These are phyloP conservation scores for Atopsyche davidsoni DNA, from an alignment of 1,140 invertebrate genomes.

Conservation along the genomic window DNA sequence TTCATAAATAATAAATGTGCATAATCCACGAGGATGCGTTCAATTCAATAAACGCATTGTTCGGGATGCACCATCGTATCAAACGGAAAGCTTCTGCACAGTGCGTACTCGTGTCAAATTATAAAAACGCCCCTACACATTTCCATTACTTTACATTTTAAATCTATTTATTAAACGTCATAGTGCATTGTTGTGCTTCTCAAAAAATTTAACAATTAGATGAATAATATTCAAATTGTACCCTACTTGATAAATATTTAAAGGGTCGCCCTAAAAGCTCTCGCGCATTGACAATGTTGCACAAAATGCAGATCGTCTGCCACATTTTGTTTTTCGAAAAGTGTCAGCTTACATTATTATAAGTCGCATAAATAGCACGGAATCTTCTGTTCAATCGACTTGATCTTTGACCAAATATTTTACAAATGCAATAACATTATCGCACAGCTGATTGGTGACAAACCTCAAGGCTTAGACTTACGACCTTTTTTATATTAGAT, in stretches of 20 bases:
- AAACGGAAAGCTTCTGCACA: background rate
- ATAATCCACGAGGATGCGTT: no score
- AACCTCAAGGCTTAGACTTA: no score
- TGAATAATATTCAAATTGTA: conserved; percentile 20
- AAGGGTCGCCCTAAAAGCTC: background rate
- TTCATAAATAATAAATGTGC: background rate
- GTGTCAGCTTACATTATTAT: background rate
- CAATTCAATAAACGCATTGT: background rate
- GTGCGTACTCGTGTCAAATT: background rate
- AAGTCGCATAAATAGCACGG: no score
- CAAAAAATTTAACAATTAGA: conserved; percentile 1
- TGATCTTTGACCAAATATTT: no score
- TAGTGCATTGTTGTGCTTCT: conserved; percentile 3
- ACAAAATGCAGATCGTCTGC: background rate
- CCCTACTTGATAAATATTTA: background rate
- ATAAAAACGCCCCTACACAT: conserved; percentile 9
- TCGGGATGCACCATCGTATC: background rate
- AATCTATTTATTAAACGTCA: conserved; percentile 24
- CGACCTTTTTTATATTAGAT: no score
- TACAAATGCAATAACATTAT: no score
- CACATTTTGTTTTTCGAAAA: background rate
- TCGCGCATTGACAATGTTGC: background rate
- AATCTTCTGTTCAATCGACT: no score
- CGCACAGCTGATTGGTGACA: no score
- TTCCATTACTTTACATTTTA: conserved; percentile 18